Base-by-base conservation (phyloP, 2,797 vertebrate genomes). In the Hafferia zeledoni region DNA sequence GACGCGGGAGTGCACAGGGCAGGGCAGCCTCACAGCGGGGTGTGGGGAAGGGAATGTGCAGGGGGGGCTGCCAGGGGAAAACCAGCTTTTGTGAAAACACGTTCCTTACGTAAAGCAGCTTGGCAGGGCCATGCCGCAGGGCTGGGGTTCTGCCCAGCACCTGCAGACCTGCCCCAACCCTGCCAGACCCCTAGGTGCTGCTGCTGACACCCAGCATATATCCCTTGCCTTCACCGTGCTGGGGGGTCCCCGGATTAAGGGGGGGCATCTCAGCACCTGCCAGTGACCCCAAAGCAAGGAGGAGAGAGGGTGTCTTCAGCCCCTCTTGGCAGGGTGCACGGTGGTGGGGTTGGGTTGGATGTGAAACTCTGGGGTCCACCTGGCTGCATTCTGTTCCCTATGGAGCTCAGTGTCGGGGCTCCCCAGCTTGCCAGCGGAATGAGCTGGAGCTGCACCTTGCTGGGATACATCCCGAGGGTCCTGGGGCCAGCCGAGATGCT, bases 31-130 rank as follows among this genome's bases (percentile, higher is more conserved):
- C 80, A 0, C 89, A 65, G 83, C 43, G 23, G 93, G 90, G 75
- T 0, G 27, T 0, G 0, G 70, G 72, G 93, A 95, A 83, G 72
- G 79, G 92, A 96, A 95, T 91, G 91, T 86, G 63, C 44, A 10
- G 49, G n/a, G 72, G 53, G 87, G 41, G 37, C 94, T 93, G 91
- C 87, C 67, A 72, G 56, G 46, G 63, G 59, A 28, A 53, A 85
- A 82, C 0, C 91, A 76, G 88, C 88, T 76, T 70, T 59, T 90
- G 60, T 59, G 52, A 56, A 96, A 95, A 91, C 81, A 80, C 0
- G 1, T 5, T 82, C 68, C 88, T 95, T 96, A 95, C 2, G 2
- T 96, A 96, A 97, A 87, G 64, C 7, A 10, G 65, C 31, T 83
- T 87, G 94, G 94, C 90, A 88, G 35, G 47, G 41, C 71, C 4